These are phyloP conservation scores for Camelus dromedarius DNA, from an alignment of 2,113 vertebrate species.

Conservation along the genomic window DNA sequence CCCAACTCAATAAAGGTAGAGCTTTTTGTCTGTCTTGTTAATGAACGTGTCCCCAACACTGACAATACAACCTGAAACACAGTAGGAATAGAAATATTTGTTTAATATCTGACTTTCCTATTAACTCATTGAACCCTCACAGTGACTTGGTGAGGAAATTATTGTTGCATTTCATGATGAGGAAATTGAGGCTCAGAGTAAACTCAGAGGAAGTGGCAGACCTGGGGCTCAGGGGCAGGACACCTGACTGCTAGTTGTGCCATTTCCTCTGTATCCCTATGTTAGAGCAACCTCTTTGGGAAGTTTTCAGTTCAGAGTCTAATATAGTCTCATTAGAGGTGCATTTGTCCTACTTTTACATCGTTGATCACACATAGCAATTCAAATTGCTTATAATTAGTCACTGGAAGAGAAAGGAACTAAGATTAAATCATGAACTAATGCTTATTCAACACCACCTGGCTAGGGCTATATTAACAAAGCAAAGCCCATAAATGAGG, in stretches of 20 bases:
- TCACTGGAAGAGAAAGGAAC: slow-evolving; percentile 78
- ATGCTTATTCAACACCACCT: slow-evolving; percentile 84
- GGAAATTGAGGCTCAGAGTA: neutral
- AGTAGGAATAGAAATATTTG: neutral
- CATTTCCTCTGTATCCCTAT: neutral
- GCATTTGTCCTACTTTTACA: slow-evolving; percentile 72
- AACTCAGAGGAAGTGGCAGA: neutral
- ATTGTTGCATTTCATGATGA: neutral
- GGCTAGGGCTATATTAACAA: slow-evolving; percentile 81
- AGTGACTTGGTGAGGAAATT: neutral
- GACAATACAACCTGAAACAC: neutral
- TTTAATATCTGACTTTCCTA: neutral
- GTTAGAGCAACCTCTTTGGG: neutral
- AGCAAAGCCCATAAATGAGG: slow-evolving; percentile 69
- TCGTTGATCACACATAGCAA: slow-evolving; percentile 74
- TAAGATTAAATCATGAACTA: slow-evolving; percentile 82
- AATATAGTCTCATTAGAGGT: slow-evolving; percentile 69
- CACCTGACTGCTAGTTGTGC: neutral
- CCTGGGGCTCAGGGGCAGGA: neutral
- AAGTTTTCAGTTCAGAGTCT: slow-evolving; percentile 59
- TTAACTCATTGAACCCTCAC: neutral
- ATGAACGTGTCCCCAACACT: neutral
- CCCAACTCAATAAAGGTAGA: neutral
- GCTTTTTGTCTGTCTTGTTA: neutral
- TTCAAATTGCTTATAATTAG: slow-evolving; percentile 82